Evolutionary conservation across 2,888 invertebrate species (phyloP).

Genomic region (Amiota mariae): DNA sequence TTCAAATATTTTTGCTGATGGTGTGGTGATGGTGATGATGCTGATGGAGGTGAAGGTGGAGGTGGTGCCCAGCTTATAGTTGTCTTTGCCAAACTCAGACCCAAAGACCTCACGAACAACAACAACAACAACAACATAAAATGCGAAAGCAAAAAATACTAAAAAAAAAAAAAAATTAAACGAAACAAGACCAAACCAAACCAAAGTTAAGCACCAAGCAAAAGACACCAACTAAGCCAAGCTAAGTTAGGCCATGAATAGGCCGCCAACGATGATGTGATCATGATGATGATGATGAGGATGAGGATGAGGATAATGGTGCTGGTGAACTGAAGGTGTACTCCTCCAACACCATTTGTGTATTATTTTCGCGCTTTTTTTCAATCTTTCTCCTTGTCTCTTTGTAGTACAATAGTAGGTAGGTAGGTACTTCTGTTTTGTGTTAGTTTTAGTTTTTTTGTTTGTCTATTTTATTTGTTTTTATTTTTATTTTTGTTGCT

Average conservation of each 20-base stretch:
- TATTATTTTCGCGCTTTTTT: slow-evolving; percentile 41
- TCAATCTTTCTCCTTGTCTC: slow-evolving; percentile 27
- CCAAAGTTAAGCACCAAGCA: not conserved
- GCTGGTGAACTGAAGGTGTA: slow-evolving; percentile 38
- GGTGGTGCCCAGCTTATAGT: slow-evolving; percentile 40
- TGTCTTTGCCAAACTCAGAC: slow-evolving; percentile 48
- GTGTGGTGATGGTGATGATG: slow-evolving; percentile 2
- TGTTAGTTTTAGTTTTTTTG: slow-evolving; percentile 20
- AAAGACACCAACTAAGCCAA: too few species aligned
- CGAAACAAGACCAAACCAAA: not conserved
- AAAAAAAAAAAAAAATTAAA: not conserved
- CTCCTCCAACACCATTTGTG: slow-evolving; percentile 19
- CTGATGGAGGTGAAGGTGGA: not conserved
- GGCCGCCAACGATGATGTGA: too few species aligned
- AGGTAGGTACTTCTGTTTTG: slow-evolving; percentile 10
- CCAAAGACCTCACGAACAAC: not conserved
- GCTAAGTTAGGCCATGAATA: too few species aligned
- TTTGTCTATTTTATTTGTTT: slow-evolving; percentile 16
- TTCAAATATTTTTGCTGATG: slow-evolving; percentile 31
- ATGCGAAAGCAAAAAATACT: too few species aligned
- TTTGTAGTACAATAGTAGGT: not conserved
- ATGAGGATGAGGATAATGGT: not conserved
- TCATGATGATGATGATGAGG: slow-evolving; percentile 1
- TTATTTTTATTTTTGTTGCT: too few species aligned
- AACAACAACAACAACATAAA: not conserved